Conservation (phyloP, 2,888 invertebrate species). For the Macrosiphum euphorbiae region DNA sequence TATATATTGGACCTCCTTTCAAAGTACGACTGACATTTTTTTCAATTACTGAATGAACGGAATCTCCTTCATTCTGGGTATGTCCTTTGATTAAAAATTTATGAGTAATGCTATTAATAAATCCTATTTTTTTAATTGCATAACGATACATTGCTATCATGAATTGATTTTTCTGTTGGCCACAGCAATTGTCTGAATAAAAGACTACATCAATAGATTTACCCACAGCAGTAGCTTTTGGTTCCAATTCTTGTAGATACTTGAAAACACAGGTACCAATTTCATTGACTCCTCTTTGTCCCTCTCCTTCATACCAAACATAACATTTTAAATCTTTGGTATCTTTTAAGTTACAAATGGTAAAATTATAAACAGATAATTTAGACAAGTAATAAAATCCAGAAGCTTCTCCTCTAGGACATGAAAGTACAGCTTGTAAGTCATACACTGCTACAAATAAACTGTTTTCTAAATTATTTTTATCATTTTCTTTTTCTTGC, state of each 20-base stretch:
- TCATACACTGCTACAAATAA: constrained; percentile 52
- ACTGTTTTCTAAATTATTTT: constrained; percentile 33
- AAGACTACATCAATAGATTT: constrained; percentile 61
- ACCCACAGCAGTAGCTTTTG: neutral
- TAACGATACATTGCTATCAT: constrained; percentile 66
- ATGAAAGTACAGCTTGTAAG: constrained; percentile 35
- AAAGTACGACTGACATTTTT: constrained; percentile 17
- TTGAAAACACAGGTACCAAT: constrained; percentile 67
- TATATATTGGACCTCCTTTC: constrained; percentile 66
- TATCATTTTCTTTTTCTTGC: constrained; percentile 41
- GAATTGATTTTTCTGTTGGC: constrained; percentile 67
- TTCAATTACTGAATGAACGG: constrained; percentile 50
- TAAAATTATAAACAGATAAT: constrained; percentile 55
- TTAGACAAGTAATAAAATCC: constrained; percentile 54
- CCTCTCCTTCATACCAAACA: constrained; percentile 67
- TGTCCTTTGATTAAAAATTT: constrained; percentile 66
- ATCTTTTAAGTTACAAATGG: constrained; percentile 32
- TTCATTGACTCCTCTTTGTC: constrained; percentile 67
- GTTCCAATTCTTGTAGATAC: constrained; percentile 58
- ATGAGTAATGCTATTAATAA: constrained; percentile 65
- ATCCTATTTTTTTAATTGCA: constrained; percentile 63
- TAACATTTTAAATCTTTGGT: constrained; percentile 66
- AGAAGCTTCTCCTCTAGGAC: constrained; percentile 38
- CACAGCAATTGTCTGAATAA: constrained; percentile 67
- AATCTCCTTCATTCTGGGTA: constrained; percentile 67